Conservation (phyloP, 2,113 vertebrate species). For the Campylorhamphus procurvoides region DNA sequence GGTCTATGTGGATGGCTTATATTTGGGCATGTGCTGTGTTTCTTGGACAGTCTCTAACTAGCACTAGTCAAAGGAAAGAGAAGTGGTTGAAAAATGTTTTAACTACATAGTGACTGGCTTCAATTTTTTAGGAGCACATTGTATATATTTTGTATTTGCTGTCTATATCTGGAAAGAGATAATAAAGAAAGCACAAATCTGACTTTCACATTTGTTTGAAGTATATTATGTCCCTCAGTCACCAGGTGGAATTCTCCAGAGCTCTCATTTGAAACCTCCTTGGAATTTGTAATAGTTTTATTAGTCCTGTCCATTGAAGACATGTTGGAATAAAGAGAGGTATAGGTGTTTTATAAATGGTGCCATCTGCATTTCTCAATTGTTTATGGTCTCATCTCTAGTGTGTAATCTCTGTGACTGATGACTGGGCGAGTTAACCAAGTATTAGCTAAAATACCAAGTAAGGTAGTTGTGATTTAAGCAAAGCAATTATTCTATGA, state of each 20-base stretch:
- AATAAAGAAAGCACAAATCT: background rate
- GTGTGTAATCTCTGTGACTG: background rate
- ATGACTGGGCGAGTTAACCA: background rate
- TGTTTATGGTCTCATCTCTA: background rate
- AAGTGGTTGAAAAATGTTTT: background rate
- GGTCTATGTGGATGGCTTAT: background rate
- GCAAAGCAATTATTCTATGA: background rate
- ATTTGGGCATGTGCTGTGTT: background rate
- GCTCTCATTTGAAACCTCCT: background rate
- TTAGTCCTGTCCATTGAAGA: background rate
- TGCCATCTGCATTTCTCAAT: background rate
- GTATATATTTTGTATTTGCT: background rate
- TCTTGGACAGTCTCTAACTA: background rate
- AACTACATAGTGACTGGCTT: background rate
- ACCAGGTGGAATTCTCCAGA: background rate
- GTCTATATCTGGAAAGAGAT: background rate
- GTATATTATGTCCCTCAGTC: background rate
- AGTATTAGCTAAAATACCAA: background rate
- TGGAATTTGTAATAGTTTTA: background rate
- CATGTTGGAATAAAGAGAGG: background rate
- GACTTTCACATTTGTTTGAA: background rate
- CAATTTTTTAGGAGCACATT: background rate
- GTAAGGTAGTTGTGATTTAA: background rate
- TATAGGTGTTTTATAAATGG: background rate
- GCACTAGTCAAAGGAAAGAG: background rate